A percentile compares a stretch with the other conserved stretches of the same genome.
These are phyloP conservation scores for Andrena hattorfiana DNA, from an alignment of 2,888 invertebrate genomes.

Conservation along the genomic window DNA sequence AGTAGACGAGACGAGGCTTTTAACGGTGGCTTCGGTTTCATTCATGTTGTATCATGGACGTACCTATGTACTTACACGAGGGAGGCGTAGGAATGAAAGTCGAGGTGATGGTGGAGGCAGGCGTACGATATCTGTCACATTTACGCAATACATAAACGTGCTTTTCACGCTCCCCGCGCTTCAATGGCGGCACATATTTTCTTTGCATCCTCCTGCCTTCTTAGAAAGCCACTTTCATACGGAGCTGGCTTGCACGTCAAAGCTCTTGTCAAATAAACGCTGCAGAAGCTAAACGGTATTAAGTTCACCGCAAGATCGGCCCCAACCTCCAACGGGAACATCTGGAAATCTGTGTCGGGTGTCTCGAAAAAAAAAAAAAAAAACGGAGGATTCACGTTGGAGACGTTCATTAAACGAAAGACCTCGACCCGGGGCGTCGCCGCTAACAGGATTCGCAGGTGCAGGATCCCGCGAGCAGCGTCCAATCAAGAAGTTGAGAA, in stretches of 20 bases:
- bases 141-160: slow-evolving; percentile 54
- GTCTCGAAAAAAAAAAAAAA: too few species aligned
- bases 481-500: slow-evolving; percentile 69
- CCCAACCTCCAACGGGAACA: neutral
- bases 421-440: neutral
- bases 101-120: slow-evolving; percentile 11
- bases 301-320: slow-evolving; percentile 38
- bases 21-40: slow-evolving; percentile 74
- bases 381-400: too few species aligned
- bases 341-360: too few species aligned
- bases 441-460: slow-evolving; percentile 30
- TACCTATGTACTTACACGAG: slow-evolving; percentile 9
- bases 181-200: slow-evolving; percentile 64
- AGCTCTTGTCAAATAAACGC: slow-evolving; percentile 61
- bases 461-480: slow-evolving; percentile 18
- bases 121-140: slow-evolving; percentile 68
- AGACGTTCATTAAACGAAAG: neutral
- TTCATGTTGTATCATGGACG: slow-evolving; percentile 33
- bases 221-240: slow-evolving; percentile 46
- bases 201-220: slow-evolving; percentile 40
- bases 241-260: slow-evolving; percentile 42
- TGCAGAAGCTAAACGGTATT: slow-evolving; percentile 41
- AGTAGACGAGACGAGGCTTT: slow-evolving; percentile 67
- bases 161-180: slow-evolving; percentile 53
- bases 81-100: slow-evolving; percentile 40